These are phyloP conservation scores for Chouioia cunea DNA, from an alignment of 2,888 invertebrate genomes.

Conservation along the genomic window DNA sequence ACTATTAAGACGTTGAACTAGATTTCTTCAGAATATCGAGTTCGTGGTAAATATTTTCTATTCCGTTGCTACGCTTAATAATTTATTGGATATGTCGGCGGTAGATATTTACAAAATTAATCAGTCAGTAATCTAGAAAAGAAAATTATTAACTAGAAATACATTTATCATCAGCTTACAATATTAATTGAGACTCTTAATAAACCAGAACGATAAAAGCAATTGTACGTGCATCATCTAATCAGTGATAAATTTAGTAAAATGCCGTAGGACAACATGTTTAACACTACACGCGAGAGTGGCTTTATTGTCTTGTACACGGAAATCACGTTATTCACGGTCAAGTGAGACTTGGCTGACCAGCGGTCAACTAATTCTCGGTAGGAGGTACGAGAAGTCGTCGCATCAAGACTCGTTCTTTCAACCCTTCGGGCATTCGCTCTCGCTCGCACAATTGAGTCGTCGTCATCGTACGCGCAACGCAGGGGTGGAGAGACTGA, in stretches of 20 bases:
- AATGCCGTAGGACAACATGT: constrained; percentile 34
- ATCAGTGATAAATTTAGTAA: constrained; percentile 45
- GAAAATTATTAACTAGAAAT: too few relatives aligned
- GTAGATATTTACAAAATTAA: too few relatives aligned
- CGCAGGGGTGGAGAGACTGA: constrained; percentile 52
- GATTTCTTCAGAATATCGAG: too few relatives aligned
- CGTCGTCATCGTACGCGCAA: constrained; percentile 54
- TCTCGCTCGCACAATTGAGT: constrained; percentile 6
- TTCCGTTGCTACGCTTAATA: too few relatives aligned
- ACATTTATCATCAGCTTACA: neutral
- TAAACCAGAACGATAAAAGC: constrained; percentile 3
- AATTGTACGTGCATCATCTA: constrained; percentile 42
- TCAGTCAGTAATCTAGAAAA: too few relatives aligned
- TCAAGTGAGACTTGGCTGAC: constrained; percentile 62
- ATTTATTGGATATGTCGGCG: too few relatives aligned
- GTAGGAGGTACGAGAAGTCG: constrained; percentile 55
- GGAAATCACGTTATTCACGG: constrained; percentile 63
- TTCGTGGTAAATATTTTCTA: too few relatives aligned
- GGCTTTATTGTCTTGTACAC: constrained; percentile 39
- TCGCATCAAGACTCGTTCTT: constrained; percentile 33
- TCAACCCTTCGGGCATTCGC: constrained; percentile 49
- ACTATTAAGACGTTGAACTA: too few relatives aligned
- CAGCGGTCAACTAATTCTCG: constrained; percentile 64
- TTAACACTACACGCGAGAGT: constrained; percentile 37
- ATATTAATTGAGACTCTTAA: neutral